phyloP scores from a whole-genome alignment of 2,888 invertebrate genomes.

The Drosophila tripunctata region DNA sequence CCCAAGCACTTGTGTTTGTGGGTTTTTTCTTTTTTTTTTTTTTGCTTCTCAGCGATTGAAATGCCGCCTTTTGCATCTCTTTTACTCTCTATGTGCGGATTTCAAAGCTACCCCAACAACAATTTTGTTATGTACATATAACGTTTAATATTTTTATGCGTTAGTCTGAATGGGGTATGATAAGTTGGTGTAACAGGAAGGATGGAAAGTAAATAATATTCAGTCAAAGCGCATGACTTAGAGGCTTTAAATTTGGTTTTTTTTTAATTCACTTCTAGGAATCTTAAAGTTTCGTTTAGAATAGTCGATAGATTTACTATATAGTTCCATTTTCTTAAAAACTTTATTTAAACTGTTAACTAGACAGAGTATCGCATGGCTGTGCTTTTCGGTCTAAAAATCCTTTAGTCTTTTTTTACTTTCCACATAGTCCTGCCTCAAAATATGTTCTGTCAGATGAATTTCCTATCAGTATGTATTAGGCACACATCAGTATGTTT shows the following conservation, averaged over 20 bases:
- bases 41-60: constrained; percentile 36
- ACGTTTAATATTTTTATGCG: constrained; percentile 41
- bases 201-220: too few species aligned
- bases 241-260: not conserved
- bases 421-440: constrained; percentile 26
- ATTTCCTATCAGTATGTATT: constrained; percentile 25
- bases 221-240: too few species aligned
- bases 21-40: constrained; percentile 30
- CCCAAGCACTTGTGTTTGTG: not conserved
- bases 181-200: not conserved
- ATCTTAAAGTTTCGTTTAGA: too few species aligned
- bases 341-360: too few species aligned
- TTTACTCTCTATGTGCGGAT: constrained; percentile 32
- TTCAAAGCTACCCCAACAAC: constrained; percentile 66
- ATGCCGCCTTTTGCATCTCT: constrained; percentile 22
- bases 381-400: too few species aligned
- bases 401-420: too few species aligned
- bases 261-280: too few species aligned
- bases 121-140: constrained; percentile 49
- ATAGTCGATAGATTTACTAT: too few species aligned
- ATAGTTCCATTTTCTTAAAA: too few species aligned
- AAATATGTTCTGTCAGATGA: constrained; percentile 44
- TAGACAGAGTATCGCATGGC: too few species aligned
- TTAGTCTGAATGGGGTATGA: not conserved
- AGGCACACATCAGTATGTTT: not conserved